Base-by-base conservation (phyloP, 2,797 vertebrate genomes). In the Poecilia velifera region DNA sequence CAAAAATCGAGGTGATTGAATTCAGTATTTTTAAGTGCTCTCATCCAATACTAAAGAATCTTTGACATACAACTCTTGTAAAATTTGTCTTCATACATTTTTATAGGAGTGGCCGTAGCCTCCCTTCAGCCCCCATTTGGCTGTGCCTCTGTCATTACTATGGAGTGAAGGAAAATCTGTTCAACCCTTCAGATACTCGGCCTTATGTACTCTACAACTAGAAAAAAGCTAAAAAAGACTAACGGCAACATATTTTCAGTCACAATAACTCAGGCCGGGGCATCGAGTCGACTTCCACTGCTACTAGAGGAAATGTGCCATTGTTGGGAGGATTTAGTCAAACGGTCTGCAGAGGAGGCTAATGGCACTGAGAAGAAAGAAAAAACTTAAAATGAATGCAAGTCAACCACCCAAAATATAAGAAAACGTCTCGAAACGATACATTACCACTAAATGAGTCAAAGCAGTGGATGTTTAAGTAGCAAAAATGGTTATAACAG, bases 301-400 rank as follows among this genome's bases (percentile, higher is more conserved):
- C 14, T 70, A 85, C 39, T 9, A 62, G 76, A 82, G 88, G 85
- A 90, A 92, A 87, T 76, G 88, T 77, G 84, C 76, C 89, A 82
- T 90, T 94, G 91, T 92, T 86, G 55, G 46, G 45, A 62, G 90
- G 89, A 73, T 89, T 92, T 87, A 77, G 88, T 84, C 82, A 91
- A 88, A 89, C 77, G 84, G 64, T 20, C 73, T 39, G 57, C 20
- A 76, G 76, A 73, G 43, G 31, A 13, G 25, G 51, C 76, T 82
- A 84, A 72, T 86, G 76, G 43, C n/a, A 72, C 18, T 64, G 14
- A 59, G 2, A 43, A 34, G 10, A 22, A 18, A 76, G 77, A 20
- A 22, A 20, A 76, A 84, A 80, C 47, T 62, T 85, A 31, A 20
- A 31, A n/a, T 70, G 62, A 47, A 2, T 53, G 57, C 8, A 12